phyloP scores from a whole-genome alignment of 2,888 invertebrate genomes.

The Mythimna albipuncta region DNA sequence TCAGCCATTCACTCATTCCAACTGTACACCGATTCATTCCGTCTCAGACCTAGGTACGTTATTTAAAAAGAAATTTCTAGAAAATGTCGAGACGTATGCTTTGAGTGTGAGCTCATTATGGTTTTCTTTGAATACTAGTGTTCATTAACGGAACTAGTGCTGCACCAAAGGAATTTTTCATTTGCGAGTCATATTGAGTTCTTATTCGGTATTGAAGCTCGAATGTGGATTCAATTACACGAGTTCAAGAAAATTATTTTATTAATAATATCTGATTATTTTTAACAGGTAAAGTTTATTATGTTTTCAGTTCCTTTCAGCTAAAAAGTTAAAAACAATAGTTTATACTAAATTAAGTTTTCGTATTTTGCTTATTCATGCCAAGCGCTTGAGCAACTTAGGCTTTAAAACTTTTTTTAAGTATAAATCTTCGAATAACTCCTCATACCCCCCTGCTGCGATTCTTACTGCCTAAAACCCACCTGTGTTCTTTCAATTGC shows the following conservation, averaged over 20 bases:
- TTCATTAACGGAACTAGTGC: conserved; percentile 71
- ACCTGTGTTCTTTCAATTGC: too few relatives aligned
- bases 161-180: conserved; percentile 85
- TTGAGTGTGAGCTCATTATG: conserved; percentile 80
- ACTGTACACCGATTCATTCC: conserved; percentile 64
- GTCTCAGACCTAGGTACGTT: conserved; percentile 65
- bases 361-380: background rate
- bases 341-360: background rate
- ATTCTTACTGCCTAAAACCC: too few relatives aligned
- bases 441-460: too few relatives aligned
- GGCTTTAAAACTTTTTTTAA: too few relatives aligned
- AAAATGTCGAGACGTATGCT: conserved; percentile 78
- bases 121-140: conserved; percentile 76
- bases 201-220: conserved; percentile 59
- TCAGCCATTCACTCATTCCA: conserved; percentile 58
- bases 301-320: background rate
- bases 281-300: conserved; percentile 14
- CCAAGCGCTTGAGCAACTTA: too few relatives aligned
- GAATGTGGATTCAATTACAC: conserved; percentile 70
- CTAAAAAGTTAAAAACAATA: background rate
- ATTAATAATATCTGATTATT: conserved; percentile 43
- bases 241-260: conserved; percentile 52
- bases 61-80: conserved; percentile 79
- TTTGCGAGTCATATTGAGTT: conserved; percentile 79
- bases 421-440: too few relatives aligned